Evolutionary conservation across 2,797 vertebrate species (phyloP), one percentile per base, ranked within the genome.

Genomic region (Melanotaenia nigrans): DNA sequence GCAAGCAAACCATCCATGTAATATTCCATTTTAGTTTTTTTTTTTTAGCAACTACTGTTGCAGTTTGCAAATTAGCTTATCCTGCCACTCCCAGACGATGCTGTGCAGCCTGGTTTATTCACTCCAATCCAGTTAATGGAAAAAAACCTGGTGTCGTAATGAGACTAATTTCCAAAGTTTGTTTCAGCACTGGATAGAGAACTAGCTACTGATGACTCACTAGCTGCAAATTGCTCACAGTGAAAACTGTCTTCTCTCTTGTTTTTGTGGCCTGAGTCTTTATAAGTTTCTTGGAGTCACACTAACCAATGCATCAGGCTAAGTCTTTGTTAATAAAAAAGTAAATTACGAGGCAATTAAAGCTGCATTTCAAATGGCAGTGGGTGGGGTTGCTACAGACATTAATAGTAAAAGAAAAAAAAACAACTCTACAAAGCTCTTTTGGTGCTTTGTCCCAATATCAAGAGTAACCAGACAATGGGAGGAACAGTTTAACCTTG

Each of bases 401-500:
- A 87, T 79, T 73, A 83, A 87, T 69, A 81, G 77, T 79, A 67
- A 14, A 2, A 78, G 81, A 49, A 16, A 68, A 72, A 32, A 33
- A 33, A 8, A 33, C 5, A 70, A 79, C 57, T 77, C 38, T 66
- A 66, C 84, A 22, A 71, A 85, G 62, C 25, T 71, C 73, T 83
- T 85, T 71, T 68, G 67, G 79, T 85, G 78, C 45, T 71, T 85
- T 66, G 72, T 86, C 81, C 79, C 86, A 80, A 87, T 89, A 91
- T 83, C 87, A 82, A 65, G 75, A 63, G 74, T 54, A 81, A 71
- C 77, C 18, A 88, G 76, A 92, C 78, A 88, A 84, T 78, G 62
- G 78, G 84, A 85, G 83, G 82, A 87, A 88, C 70, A 64, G 3
- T 92, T 93, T 92, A 92, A 93, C 93, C 92, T 92, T 92, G 90